Conservation (phyloP, 2,888 invertebrate species). For the Cheilosia vernalis region DNA sequence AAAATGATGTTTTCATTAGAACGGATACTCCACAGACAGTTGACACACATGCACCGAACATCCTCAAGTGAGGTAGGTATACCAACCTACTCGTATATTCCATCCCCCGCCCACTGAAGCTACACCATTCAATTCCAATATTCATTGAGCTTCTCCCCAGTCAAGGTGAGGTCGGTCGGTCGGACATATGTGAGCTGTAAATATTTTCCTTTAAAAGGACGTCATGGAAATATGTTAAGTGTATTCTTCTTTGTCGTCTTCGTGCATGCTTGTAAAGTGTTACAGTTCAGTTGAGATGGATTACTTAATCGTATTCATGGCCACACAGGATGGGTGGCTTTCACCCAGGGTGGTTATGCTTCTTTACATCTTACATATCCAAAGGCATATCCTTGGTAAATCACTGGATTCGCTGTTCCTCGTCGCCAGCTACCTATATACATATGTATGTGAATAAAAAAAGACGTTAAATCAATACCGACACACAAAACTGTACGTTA, state of each 20-base stretch:
- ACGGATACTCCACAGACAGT: constrained; percentile 65
- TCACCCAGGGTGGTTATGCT: constrained; percentile 45
- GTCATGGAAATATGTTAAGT: constrained; percentile 74
- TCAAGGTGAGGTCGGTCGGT: constrained; percentile 68
- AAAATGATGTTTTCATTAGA: constrained; percentile 73
- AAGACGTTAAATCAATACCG: constrained; percentile 55
- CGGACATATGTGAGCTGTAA: constrained; percentile 64
- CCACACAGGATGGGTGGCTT: constrained; percentile 33
- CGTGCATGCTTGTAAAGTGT: constrained; percentile 68
- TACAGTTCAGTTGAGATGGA: constrained; percentile 75
- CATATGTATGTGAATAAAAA: constrained; percentile 17
- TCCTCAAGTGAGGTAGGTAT: background rate
- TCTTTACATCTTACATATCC: constrained; percentile 49
- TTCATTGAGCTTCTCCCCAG: constrained; percentile 50
- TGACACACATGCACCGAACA: constrained; percentile 62
- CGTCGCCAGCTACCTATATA: background rate
- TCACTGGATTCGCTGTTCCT: constrained; percentile 49
- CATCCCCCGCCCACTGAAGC: background rate
- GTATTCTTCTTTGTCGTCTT: constrained; percentile 69
- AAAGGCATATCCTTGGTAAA: constrained; percentile 62
- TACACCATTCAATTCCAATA: constrained; percentile 45
- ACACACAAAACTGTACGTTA: constrained; percentile 56
- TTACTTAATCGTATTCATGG: constrained; percentile 75
- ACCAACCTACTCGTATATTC: background rate
- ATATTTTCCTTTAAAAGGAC: constrained; percentile 69